phyloP scores from a whole-genome alignment of 2,797 vertebrate genomes.

The Eurystomus glaucurus region DNA sequence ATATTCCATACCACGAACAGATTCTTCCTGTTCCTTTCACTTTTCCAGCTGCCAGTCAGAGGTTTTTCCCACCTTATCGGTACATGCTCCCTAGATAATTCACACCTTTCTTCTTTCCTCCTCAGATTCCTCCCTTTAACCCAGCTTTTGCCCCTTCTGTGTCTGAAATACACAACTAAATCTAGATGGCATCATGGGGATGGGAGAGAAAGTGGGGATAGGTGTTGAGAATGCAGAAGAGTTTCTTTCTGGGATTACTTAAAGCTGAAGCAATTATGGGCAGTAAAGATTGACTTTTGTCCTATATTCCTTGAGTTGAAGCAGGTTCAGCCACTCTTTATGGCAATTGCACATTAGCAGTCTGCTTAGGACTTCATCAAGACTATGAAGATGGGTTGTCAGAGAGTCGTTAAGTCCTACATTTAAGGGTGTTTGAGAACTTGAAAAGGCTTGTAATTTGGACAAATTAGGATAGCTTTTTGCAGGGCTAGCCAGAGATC shows the following conservation, averaged over 20 bases:
- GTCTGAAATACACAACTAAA: neutral
- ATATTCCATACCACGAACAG: neutral
- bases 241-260: neutral
- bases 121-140: neutral
- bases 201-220: neutral
- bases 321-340: neutral
- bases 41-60: neutral
- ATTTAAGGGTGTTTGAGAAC: neutral
- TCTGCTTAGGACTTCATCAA: neutral
- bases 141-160: neutral
- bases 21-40: neutral
- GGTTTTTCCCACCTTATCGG: neutral
- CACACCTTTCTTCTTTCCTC: neutral
- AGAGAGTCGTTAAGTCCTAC: neutral
- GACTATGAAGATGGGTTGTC: neutral
- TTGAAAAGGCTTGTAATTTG: slow-evolving; percentile 3
- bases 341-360: neutral
- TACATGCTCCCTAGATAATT: neutral
- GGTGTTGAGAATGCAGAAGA: neutral
- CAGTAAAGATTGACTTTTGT: neutral
- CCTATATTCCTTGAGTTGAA: neutral
- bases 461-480: neutral
- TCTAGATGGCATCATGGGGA: neutral
- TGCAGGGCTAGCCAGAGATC: neutral
- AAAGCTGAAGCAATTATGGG: neutral